These are phyloP conservation scores for Harpegnathos saltator DNA, from an alignment of 1,140 invertebrate genomes.

Conservation along the genomic window DNA sequence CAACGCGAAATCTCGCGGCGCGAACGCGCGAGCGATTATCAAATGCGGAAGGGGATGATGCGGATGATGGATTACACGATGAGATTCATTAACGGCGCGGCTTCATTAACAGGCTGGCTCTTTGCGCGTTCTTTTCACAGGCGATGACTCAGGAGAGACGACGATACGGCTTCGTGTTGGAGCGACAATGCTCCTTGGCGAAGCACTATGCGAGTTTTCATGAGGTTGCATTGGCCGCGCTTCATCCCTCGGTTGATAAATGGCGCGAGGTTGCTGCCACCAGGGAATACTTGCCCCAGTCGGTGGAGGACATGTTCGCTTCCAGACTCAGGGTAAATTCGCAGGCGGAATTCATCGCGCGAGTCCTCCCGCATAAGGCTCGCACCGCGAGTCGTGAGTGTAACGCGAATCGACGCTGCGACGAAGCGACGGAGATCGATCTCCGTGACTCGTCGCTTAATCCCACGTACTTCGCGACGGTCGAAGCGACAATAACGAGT, in stretches of 20 bases:
- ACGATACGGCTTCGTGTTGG: slow-evolving; percentile 96
- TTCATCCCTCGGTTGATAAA: slow-evolving; percentile 93
- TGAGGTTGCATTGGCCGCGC: slow-evolving; percentile 90
- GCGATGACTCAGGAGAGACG: slow-evolving; percentile 97
- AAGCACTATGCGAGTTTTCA: slow-evolving; percentile 96
- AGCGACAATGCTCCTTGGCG: slow-evolving; percentile 95
- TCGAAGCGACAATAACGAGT: no score
- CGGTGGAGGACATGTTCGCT: slow-evolving; percentile 92
- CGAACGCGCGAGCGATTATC: slow-evolving; percentile 4
- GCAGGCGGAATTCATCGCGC: not conserved
- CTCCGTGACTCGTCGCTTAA: not conserved
- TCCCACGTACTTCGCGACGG: not conserved
- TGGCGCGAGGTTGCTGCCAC: slow-evolving; percentile 95
- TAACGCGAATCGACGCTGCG: not conserved
- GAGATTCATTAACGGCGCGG: slow-evolving; percentile 50
- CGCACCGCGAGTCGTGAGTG: not conserved
- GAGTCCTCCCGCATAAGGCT: not conserved
- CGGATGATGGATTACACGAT: slow-evolving; percentile 51
- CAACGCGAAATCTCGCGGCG: not conserved
- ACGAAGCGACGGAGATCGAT: not conserved
- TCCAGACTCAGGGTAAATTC: slow-evolving; percentile 89
- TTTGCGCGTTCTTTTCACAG: slow-evolving; percentile 85
- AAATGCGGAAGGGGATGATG: not conserved
- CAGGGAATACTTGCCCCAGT: slow-evolving; percentile 93
- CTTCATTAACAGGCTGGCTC: slow-evolving; percentile 30